These are phyloP conservation scores for Agapostemon virescens DNA, from an alignment of 2,888 invertebrate species.

Conservation along the genomic window DNA sequence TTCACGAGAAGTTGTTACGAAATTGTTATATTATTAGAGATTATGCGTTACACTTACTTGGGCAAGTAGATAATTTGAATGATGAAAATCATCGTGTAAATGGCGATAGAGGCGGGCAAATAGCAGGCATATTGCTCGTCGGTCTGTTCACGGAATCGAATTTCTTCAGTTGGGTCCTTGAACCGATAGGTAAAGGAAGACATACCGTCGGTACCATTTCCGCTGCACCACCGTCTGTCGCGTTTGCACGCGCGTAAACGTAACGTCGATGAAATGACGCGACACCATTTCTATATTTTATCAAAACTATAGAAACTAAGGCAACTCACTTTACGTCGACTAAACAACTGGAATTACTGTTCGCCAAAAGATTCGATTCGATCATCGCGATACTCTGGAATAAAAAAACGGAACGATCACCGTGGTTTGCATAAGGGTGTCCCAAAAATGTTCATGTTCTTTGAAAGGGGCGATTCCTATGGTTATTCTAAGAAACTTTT, in stretches of 20 bases:
- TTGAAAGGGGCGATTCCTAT: too few relatives aligned
- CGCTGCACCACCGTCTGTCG: slow-evolving; percentile 82
- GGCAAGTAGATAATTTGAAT: slow-evolving; percentile 91
- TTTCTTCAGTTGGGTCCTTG: slow-evolving; percentile 87
- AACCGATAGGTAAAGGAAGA: slow-evolving; percentile 92
- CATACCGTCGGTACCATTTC: slow-evolving; percentile 85
- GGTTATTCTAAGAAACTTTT: too few relatives aligned
- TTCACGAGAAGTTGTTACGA: too few relatives aligned
- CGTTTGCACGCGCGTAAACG: background rate
- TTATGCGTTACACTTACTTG: slow-evolving; percentile 83
- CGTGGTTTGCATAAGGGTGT: background rate
- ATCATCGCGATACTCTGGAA: slow-evolving; percentile 96
- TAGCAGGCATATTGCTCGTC: slow-evolving; percentile 94
- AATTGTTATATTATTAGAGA: background rate
- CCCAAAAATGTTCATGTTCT: too few relatives aligned
- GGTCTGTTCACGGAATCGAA: slow-evolving; percentile 88
- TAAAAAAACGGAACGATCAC: background rate
- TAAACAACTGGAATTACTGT: slow-evolving; percentile 87
- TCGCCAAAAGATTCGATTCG: slow-evolving; percentile 93
- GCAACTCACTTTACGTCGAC: slow-evolving; percentile 88
- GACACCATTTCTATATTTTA: background rate
- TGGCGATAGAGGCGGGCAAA: slow-evolving; percentile 88
- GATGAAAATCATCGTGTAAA: slow-evolving; percentile 89
- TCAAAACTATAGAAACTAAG: background rate
- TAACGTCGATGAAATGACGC: background rate